These are phyloP conservation scores for Psylliodes chrysocephalus DNA, from an alignment of 2,888 invertebrate genomes.

Conservation along the genomic window DNA sequence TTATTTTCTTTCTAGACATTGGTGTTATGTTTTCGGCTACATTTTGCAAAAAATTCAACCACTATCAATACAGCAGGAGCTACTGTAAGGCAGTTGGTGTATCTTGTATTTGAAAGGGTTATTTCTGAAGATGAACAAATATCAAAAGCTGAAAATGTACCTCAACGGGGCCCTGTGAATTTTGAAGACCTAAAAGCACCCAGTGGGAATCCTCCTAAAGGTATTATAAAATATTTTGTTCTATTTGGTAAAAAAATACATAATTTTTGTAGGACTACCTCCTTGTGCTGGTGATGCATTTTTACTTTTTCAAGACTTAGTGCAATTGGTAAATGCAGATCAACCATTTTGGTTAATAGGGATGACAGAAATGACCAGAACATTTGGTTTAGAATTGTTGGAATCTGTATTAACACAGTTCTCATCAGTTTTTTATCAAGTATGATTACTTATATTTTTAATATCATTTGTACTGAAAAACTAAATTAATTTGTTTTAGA, in stretches of 20 bases:
- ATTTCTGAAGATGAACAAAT: constrained; percentile 74
- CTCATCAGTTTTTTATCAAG: constrained; percentile 85
- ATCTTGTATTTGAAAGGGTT: constrained; percentile 89
- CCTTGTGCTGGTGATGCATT: constrained; percentile 95
- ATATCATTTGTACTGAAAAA: too few species aligned
- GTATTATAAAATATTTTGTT: constrained; percentile 35
- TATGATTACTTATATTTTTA: constrained; percentile 56
- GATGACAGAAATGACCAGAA: constrained; percentile 96
- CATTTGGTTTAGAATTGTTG: constrained; percentile 94
- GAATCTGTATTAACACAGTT: constrained; percentile 93
- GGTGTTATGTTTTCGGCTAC: constrained; percentile 96
- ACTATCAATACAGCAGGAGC: constrained; percentile 98
- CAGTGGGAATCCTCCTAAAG: constrained; percentile 81
- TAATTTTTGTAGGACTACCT: constrained; percentile 68
- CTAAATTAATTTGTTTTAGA: constrained; percentile 73
- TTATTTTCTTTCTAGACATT: constrained; percentile 74
- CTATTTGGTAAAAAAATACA: constrained; percentile 13
- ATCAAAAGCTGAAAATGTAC: constrained; percentile 52
- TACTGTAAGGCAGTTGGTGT: constrained; percentile 94
- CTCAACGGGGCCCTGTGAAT: constrained; percentile 68
- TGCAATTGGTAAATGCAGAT: constrained; percentile 96
- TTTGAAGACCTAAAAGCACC: constrained; percentile 83
- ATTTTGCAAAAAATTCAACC: constrained; percentile 92
- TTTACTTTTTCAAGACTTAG: constrained; percentile 95
- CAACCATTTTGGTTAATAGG: constrained; percentile 95